Percentiles rank a stretch among this genome's conserved stretches.
These are phyloP conservation scores for Arrhopalites spinosus DNA, from an alignment of 2,888 invertebrate species.

Conservation along the genomic window DNA sequence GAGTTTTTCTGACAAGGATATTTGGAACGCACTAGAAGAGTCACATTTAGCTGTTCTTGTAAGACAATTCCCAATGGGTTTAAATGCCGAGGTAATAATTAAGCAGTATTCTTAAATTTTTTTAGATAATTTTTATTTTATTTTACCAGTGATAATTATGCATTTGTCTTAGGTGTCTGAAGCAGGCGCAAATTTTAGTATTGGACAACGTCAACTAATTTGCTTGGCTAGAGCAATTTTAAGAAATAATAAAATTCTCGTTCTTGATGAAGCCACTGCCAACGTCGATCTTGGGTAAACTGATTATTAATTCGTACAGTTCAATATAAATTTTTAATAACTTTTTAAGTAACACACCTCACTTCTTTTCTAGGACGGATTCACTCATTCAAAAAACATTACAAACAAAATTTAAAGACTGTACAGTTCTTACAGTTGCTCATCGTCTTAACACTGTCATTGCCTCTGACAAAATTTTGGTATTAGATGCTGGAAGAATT, in stretches of 20 bases:
- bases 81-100: constrained; percentile 43
- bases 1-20: constrained; percentile 42
- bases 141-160: no score
- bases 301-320: no score
- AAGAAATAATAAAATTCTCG: constrained; percentile 79
- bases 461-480: constrained; percentile 86
- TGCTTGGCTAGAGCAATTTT: constrained; percentile 88
- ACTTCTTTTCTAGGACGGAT: constrained; percentile 69
- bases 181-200: constrained; percentile 81
- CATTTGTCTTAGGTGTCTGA: constrained; percentile 63
- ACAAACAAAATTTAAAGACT: constrained; percentile 74
- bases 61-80: constrained; percentile 39
- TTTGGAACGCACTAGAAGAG: constrained; percentile 48
- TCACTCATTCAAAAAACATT: constrained; percentile 83
- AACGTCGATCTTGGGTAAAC: constrained; percentile 77
- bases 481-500: constrained; percentile 81
- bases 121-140: no score
- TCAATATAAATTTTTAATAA: background rate
- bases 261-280: constrained; percentile 91
- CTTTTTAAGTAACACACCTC: no score
- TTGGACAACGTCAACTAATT: constrained; percentile 87
- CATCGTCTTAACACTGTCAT: constrained; percentile 91
- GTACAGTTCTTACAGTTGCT: constrained; percentile 88
- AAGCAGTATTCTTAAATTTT: no score
- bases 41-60: constrained; percentile 45